phyloP scores from a whole-genome alignment of 2,888 invertebrate genomes.

The Strigamia transsilvanica region DNA sequence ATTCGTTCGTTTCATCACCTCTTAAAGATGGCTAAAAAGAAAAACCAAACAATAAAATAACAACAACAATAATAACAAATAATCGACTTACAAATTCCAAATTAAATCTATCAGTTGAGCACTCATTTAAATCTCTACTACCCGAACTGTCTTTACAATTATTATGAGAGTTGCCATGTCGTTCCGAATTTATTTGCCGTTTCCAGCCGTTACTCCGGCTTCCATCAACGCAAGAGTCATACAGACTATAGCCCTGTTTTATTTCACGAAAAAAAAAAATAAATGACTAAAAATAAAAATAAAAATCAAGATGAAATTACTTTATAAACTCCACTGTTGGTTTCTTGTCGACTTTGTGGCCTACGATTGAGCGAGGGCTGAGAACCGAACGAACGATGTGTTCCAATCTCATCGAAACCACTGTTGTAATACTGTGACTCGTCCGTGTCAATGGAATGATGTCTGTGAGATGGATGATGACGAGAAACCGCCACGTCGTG shows the following conservation, averaged over 20 bases:
- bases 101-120: conserved; percentile 58
- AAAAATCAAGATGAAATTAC: conserved; percentile 32
- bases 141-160: conserved; percentile 56
- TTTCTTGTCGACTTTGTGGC: conserved; percentile 58
- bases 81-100: conserved; percentile 58
- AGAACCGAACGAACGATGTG: conserved; percentile 57
- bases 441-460: conserved; percentile 56
- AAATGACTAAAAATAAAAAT: background rate
- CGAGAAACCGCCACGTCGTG: conserved; percentile 46
- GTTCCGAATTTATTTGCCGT: conserved; percentile 57
- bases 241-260: conserved; percentile 52
- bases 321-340: conserved; percentile 52
- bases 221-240: conserved; percentile 51
- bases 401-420: conserved; percentile 53
- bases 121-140: conserved; percentile 44
- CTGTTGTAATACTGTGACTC: conserved; percentile 55
- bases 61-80: background rate
- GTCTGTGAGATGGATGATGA: conserved; percentile 52
- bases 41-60: background rate
- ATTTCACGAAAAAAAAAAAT: background rate
- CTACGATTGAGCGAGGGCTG: conserved; percentile 57
- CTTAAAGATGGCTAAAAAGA: conserved; percentile 58
- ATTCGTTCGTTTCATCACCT: conserved; percentile 56
- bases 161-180: conserved; percentile 54
- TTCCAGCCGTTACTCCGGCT: conserved; percentile 50